Evolutionary conservation across 2,888 invertebrate species (phyloP).

Genomic region (Plagiodera versicolora): DNA sequence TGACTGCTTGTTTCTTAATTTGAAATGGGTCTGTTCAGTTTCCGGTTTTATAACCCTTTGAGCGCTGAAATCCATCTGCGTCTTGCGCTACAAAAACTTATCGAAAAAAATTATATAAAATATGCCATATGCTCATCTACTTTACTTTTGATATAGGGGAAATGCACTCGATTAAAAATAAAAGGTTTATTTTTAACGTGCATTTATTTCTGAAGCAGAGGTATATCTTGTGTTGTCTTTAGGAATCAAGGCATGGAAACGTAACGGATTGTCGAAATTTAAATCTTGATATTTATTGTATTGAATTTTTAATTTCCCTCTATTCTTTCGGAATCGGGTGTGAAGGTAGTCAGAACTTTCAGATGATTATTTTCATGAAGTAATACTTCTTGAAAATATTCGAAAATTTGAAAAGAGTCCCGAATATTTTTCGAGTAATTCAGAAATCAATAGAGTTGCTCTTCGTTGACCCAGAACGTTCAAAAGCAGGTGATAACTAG

Average conservation of each 20-base stretch:
- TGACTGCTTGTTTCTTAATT: constrained; percentile 31
- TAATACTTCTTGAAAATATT: no score
- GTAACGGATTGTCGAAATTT: background rate
- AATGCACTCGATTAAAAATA: constrained; percentile 36
- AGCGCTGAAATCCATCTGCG: constrained; percentile 32
- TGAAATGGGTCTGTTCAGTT: constrained; percentile 36
- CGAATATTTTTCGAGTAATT: no score
- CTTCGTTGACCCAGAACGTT: no score
- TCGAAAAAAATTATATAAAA: constrained; percentile 44
- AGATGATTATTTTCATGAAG: no score
- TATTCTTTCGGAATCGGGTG: no score
- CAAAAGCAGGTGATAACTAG: no score
- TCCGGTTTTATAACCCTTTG: constrained; percentile 38
- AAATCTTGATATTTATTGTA: background rate
- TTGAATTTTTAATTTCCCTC: no score
- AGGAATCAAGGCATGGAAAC: constrained; percentile 2
- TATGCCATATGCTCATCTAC: constrained; percentile 40
- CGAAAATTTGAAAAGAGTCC: no score
- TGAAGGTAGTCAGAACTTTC: no score
- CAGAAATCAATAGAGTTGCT: no score
- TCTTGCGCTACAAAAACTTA: constrained; percentile 38
- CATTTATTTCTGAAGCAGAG: constrained; percentile 18
- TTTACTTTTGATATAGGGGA: constrained; percentile 30
- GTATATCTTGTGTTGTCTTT: constrained; percentile 13
- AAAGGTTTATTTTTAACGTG: constrained; percentile 37